phyloP scores from a whole-genome alignment of 30 jellyfish, hydroid and myxozoan species.

The Mastigias papua region DNA sequence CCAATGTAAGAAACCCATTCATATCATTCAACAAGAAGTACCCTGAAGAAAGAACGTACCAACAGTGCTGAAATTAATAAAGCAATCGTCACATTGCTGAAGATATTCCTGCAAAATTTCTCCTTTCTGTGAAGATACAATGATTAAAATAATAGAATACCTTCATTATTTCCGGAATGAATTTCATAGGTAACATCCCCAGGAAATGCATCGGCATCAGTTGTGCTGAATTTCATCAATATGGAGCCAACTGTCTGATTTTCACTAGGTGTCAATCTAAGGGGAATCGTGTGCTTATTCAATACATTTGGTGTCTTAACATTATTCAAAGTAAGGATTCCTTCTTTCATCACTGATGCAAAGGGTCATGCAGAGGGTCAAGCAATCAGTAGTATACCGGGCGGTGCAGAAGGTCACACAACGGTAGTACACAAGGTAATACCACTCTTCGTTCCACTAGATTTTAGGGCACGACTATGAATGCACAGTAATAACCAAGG shows the following conservation, averaged over 20 bases:
- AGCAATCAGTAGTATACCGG: no score
- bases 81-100: neutral
- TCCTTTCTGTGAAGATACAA: no score
- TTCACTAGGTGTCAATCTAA: constrained; percentile 60
- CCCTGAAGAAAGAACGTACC: neutral
- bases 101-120: no score
- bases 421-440: no score
- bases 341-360: neutral
- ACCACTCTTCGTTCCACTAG: no score
- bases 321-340: neutral
- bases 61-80: neutral
- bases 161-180: constrained; percentile 49
- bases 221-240: constrained; percentile 1
- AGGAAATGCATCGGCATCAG: constrained; percentile 42
- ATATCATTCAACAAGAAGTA: constrained; percentile 21
- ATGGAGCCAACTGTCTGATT: constrained; percentile 39
- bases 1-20: constrained; percentile 38
- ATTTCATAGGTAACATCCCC: constrained; percentile 47
- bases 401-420: no score
- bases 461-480: no score
- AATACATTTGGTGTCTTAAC: neutral
- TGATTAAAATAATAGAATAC: neutral
- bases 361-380: neutral
- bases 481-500: no score
- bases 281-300: neutral